Percentiles rank a stretch among this genome's conserved stretches.
Conservation (phyloP, 2,113 vertebrate genomes). For the Eretmochelys imbricata region DNA sequence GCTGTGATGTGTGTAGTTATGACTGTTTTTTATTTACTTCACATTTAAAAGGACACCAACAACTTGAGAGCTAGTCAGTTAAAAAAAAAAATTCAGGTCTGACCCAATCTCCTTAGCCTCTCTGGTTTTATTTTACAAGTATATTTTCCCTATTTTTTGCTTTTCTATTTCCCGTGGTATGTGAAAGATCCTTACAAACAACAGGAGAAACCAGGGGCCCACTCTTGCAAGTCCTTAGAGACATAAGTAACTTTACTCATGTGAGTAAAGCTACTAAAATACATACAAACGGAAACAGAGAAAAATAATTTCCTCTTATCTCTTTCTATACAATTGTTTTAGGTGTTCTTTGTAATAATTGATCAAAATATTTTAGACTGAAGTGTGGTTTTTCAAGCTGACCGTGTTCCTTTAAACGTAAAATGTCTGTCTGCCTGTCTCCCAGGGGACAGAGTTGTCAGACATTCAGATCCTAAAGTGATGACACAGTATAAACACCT, state of each 20-base stretch:
- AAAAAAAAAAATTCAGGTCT: not conserved
- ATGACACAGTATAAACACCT: not conserved
- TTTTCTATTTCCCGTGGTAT: not conserved
- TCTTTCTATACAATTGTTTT: not conserved
- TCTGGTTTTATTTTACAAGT: not conserved
- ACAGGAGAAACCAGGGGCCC: not conserved
- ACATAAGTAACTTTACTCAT: accelerated
- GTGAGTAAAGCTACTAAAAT: not conserved
- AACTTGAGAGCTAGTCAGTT: not conserved
- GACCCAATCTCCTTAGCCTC: not conserved
- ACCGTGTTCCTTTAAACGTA: not conserved
- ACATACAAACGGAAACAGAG: not conserved
- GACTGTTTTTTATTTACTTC: not conserved
- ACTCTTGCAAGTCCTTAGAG: accelerated
- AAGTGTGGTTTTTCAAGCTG: not conserved
- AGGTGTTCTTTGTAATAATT: not conserved
- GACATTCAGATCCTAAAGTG: not conserved
- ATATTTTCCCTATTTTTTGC: not conserved
- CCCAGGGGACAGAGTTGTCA: too few relatives aligned
- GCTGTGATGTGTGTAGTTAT: not conserved
- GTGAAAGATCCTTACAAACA: not conserved
- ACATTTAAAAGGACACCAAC: not conserved
- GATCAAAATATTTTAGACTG: not conserved
- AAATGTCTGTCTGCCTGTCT: too few relatives aligned
- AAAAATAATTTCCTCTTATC: not conserved